Evolutionary conservation across 2,113 vertebrate species (phyloP), one percentile per base, ranked within the genome.

Genomic region (Butastur rufipennis): DNA sequence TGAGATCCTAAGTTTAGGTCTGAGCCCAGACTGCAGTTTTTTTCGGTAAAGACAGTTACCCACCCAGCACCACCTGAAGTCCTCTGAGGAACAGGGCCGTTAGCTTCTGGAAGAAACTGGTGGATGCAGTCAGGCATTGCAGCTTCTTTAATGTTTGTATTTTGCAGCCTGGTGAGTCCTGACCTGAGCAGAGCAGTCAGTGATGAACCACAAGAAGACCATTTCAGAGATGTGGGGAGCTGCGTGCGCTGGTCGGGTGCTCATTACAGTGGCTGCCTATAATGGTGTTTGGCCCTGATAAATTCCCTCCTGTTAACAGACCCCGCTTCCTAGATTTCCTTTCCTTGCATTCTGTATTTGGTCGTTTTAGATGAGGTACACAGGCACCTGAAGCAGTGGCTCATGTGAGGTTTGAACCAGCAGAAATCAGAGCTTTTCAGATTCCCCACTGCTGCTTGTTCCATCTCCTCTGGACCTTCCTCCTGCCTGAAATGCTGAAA

Each of bases 401-500:
- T 79, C 0, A 0, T 75, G 32, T 75, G 88, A 88, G 48, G 29
- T 85, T 82, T 92, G 42, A 82, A 91, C 62, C 42, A 85, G 83
- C 22, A 82, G 79, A 97, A 63, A 95, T 90, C 86, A 93, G 55
- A 89, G 47, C 45, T 85, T 73, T 82, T 88, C 61, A 88, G 63
- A 36, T 95, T 93, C 55, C 70, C 63, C 1, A 3, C 50, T 95
- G 66, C 47, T 92, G 45, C 47, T 91, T 81, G 32, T 91, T 96
- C 88, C 55, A 27, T 74, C 63, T 95, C 53, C 63, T 97, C 74
- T 91, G 66, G 80, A 96, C 43, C 20, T 89, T 95, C 59, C 50
- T 95, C 31, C 68, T 95, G 50, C 86, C 89, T 88, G 86, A 90
- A 92, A 93, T 34, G 53, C 55, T 2, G 17, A 75, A 96, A 93